Evolutionary conservation across 2,113 vertebrate species (phyloP), one percentile per base, ranked within the genome.

Genomic region (Pseudopodoces humilis): DNA sequence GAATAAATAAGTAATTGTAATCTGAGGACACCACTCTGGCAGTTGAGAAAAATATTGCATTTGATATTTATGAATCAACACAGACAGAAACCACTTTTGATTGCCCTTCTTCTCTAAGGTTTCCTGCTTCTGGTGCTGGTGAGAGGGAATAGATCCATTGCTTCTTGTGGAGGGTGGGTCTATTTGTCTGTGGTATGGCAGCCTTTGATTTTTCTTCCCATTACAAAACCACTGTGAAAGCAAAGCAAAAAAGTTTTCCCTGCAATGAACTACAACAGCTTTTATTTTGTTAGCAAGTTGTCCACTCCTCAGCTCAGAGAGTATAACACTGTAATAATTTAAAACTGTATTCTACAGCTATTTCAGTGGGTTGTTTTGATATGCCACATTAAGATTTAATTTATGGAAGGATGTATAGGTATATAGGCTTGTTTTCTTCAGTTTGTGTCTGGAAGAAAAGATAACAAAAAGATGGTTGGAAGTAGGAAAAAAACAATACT

Each of bases 321-420:
- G 9, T 27, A 41, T 7, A 95, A 44, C 15, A 28, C 24, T 67
- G 39, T 11, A 63, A 83, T 65, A 82, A 85, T 88, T 83, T 90
- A 80, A 85, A 95, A 81, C 30, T 67, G 3, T 81, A 22, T 93
- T 74, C 50, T 74, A 46, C 63, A 74, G 58, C 43, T 67, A 44
- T 83, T 91, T 47, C 19, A 44, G 74, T 47, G 78, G 19, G 35
- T 80, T 70, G 63, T 70, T 95, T 93, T 88, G 78, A 86, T 94
- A 47, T 67, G 59, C 59, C 15, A 44, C 49, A 53, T 58, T 86
- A 94, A 52, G 84, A 55, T 94, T 97, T 96, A 93, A 93, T 94
- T 95, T 93, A 93, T 65, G 70, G 90, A 84, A 46, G 37, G 24
- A 87, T 1, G 7, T 94, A 74, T 76, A 95, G 86, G 70, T 91